These are phyloP conservation scores for Coleophora deauratella DNA, from an alignment of 2,888 invertebrate species.

Conservation along the genomic window DNA sequence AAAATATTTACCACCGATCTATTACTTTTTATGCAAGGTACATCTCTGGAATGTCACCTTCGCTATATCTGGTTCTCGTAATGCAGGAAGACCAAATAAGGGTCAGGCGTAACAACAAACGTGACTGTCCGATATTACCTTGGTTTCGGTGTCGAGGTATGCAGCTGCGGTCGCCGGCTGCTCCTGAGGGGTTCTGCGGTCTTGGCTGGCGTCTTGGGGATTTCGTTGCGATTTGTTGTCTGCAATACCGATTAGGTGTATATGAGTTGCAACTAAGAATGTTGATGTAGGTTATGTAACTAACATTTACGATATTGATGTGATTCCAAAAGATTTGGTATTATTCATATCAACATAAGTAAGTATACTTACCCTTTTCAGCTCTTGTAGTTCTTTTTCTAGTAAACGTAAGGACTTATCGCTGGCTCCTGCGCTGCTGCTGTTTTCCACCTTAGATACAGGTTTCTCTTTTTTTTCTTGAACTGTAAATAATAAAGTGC, in stretches of 20 bases:
- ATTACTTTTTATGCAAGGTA: no score
- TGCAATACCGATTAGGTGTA: constrained; percentile 21
- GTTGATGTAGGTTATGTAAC: no score
- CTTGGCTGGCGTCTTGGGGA: constrained; percentile 34
- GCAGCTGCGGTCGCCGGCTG: constrained; percentile 42
- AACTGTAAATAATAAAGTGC: constrained; percentile 16
- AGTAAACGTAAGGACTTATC: constrained; percentile 65
- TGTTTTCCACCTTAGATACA: constrained; percentile 31
- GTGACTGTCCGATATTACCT: no score
- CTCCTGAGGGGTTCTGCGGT: constrained; percentile 30
- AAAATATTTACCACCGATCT: no score
- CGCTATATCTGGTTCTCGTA: no score
- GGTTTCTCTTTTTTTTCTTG: constrained; percentile 36
- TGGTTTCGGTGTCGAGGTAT: constrained; percentile 54
- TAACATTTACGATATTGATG: no score
- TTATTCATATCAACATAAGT: no score
- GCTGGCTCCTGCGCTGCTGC: constrained; percentile 38
- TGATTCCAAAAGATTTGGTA: no score
- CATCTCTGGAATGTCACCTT: no score
- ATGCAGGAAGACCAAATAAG: no score
- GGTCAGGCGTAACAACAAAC: no score
- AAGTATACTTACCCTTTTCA: constrained; percentile 68
- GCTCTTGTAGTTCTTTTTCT: constrained; percentile 74
- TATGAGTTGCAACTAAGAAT: background rate
- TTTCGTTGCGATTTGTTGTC: constrained; percentile 48